Evolutionary conservation across 1,140 invertebrate species (phyloP), one percentile per base, ranked within the genome.

Genomic region (Planococcus citri): DNA sequence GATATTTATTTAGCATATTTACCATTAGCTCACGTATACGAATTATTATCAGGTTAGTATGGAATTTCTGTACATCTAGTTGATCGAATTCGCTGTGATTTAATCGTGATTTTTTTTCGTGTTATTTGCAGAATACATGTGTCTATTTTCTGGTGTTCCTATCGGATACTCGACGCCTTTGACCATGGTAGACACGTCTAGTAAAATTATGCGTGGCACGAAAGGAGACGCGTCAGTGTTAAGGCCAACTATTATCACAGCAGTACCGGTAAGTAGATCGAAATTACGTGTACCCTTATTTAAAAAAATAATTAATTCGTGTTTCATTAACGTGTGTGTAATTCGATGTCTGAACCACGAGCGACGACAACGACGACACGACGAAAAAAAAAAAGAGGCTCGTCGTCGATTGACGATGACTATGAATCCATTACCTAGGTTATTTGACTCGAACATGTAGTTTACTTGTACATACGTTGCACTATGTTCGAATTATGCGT

Each of bases 21-120:
- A 69, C 97, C 97, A 12, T 81, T 98, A 64, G 97, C 97, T 57
- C 97, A 99, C 80, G 95, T 99, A 1, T 91, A 98, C 74, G 97
- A 99, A 80, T 82, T 99, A 57, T 83, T 94, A 64, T 86, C 87
- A 10, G 89, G 91, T 77, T 74, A 57, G 68, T 14, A 51, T 20
- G 6, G 10, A 17, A 51, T 14, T 37, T 20, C n/a, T 20, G 21
- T 70, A 60, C 37, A 2, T 21, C 69, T 24, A 51, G 57, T 68
- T 24, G 29, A 25, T 70, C 74, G n/a, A 3, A n/a, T n/a, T n/a
- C 12, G 29, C 4, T 33, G 29, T 3, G 29, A 33, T n/a, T n/a
- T n/a, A 33, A 33, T 33, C 12, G 29, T 33, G 29, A 33, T 33
- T 33, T 6, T 33, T 33, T 33, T 70, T 68, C 22, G 57, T 68